These are phyloP conservation scores for Dromas ardeola DNA, from an alignment of 2,113 vertebrate genomes.

Conservation along the genomic window DNA sequence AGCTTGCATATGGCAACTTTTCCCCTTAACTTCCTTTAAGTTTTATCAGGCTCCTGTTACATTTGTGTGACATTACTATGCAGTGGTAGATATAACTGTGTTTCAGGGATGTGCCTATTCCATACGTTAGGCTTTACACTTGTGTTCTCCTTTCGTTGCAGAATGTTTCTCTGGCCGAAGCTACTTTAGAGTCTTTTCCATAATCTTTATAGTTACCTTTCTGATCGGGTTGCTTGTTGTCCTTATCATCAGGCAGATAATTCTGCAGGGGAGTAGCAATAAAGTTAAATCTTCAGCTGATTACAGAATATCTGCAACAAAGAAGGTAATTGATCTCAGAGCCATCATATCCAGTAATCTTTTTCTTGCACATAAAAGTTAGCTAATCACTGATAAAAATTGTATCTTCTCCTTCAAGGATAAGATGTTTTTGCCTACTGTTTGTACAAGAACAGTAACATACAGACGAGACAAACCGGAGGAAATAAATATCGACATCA, in stretches of 20 bases:
- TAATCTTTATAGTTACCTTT: conserved; percentile 91
- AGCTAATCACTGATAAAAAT: conserved; percentile 39
- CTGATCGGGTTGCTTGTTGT: conserved; percentile 89
- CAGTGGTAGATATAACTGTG: background rate
- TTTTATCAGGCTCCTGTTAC: background rate
- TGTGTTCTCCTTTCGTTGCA: conserved; percentile 71
- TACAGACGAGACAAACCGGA: conserved; percentile 89
- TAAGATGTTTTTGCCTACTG: conserved; percentile 84
- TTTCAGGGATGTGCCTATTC: background rate
- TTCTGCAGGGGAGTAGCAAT: conserved; percentile 79
- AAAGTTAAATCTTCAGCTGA: conserved; percentile 76
- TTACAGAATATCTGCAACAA: conserved; percentile 77
- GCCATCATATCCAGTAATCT: conserved; percentile 7
- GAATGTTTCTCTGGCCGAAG: conserved; percentile 85
- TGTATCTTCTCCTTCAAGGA: conserved; percentile 78
- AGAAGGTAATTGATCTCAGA: conserved; percentile 83
- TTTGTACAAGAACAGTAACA: conserved; percentile 91
- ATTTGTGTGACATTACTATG: background rate
- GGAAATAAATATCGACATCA: conserved; percentile 88
- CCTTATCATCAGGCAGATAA: conserved; percentile 84
- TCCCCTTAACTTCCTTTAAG: background rate
- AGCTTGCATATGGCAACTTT: background rate
- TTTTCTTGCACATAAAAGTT: conserved; percentile 12
- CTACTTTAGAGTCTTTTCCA: conserved; percentile 89
- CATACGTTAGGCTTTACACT: background rate